A percentile compares a stretch with the other conserved stretches of the same genome.
Evolutionary conservation across 2,888 invertebrate genomes (phyloP).

Genomic region (Drosophila vallismaia): DNA sequence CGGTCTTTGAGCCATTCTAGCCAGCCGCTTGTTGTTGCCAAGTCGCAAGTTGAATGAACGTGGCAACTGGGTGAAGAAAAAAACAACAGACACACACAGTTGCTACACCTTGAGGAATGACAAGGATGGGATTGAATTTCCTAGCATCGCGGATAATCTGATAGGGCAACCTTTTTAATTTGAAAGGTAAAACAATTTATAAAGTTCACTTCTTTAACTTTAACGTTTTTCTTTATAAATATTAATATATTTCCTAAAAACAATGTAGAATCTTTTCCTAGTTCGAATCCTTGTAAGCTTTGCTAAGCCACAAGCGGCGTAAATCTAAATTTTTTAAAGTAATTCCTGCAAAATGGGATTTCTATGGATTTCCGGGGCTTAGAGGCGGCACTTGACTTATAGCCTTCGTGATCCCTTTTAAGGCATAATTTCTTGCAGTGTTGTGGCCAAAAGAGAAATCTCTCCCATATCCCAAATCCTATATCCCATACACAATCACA

Average conservation of each 20-base stretch:
- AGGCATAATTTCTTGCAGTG: conserved; percentile 64
- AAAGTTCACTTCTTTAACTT: background rate
- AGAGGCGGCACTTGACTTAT: conserved; percentile 37
- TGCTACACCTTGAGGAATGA: background rate
- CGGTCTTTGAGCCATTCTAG: conserved; percentile 33
- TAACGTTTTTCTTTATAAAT: too few species aligned
- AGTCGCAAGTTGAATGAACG: conserved; percentile 65
- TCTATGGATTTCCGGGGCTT: background rate
- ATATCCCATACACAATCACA: conserved; percentile 17
- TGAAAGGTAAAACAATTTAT: background rate
- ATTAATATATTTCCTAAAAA: too few species aligned
- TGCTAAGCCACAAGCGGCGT: background rate
- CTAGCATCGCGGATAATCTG: conserved; percentile 3
- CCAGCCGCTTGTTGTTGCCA: conserved; percentile 30
- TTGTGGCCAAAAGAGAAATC: conserved; percentile 51
- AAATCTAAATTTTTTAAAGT: background rate
- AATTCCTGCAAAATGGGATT: conserved; percentile 11
- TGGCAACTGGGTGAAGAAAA: conserved; percentile 12
- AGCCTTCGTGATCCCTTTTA: conserved; percentile 12
- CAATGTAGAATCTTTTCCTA: too few species aligned
- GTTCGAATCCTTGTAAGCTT: background rate
- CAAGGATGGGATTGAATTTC: background rate
- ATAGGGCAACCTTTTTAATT: background rate
- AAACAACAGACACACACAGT: conserved; percentile 2
- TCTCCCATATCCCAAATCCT: conserved; percentile 3